phyloP scores from a whole-genome alignment of 2,888 invertebrate genomes.

The Chaitophorus viminalis region DNA sequence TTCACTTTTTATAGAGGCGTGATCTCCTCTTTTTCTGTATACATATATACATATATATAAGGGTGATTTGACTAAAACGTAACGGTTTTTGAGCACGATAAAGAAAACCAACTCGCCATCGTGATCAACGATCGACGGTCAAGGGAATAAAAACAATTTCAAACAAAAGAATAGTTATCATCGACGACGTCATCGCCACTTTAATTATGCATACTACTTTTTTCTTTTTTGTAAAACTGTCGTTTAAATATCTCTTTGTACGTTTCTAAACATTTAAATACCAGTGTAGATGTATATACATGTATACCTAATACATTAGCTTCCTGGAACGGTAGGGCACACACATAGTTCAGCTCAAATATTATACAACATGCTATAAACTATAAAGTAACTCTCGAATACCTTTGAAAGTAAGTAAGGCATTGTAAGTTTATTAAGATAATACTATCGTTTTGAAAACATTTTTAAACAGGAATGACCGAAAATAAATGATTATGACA shows the following conservation, averaged over 20 bases:
- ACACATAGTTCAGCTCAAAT: background rate
- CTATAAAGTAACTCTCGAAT: too few species aligned
- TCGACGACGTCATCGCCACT: background rate
- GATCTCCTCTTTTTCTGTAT: background rate
- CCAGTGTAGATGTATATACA: background rate
- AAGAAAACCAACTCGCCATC: background rate
- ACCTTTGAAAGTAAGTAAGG: too few species aligned
- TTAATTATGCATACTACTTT: background rate
- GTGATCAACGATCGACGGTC: background rate
- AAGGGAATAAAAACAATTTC: background rate
- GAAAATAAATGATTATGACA: too few species aligned
- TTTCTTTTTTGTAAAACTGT: background rate
- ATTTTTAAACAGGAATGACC: too few species aligned
- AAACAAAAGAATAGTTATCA: background rate
- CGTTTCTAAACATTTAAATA: background rate
- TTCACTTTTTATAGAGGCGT: background rate
- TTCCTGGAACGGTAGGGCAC: background rate
- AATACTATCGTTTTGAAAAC: too few species aligned
- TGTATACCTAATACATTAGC: background rate
- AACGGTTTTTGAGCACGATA: background rate
- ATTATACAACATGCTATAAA: background rate
- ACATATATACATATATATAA: background rate
- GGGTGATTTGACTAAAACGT: background rate
- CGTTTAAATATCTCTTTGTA: background rate
- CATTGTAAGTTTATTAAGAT: too few species aligned